Conservation (phyloP, 2,797 vertebrate genomes). For the Pipistrellus nathusii region DNA sequence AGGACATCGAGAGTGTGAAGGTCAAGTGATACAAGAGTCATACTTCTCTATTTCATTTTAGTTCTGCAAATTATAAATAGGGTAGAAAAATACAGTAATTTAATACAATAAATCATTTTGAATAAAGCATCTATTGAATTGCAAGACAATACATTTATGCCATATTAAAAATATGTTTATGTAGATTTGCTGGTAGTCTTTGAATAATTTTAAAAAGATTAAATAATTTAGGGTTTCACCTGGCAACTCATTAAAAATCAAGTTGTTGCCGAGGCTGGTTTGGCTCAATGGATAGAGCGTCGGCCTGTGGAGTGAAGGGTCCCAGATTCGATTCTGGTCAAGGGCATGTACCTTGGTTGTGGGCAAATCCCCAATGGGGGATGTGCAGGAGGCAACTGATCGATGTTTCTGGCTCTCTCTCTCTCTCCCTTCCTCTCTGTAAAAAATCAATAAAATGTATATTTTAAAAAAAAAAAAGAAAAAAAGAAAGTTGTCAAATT, state of each 20-base stretch:
- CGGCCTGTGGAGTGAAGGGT: no score
- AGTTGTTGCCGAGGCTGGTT: background rate
- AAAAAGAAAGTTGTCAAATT: background rate
- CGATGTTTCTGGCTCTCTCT: no score
- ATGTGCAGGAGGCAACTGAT: no score
- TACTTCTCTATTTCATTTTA: background rate
- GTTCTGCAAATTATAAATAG: constrained; percentile 41
- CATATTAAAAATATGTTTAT: constrained; percentile 27
- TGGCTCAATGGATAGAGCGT: no score
- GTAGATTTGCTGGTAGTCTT: background rate
- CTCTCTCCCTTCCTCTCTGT: no score
- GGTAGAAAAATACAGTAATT: background rate
- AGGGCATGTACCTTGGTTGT: no score
- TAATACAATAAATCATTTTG: constrained; percentile 16
- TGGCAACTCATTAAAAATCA: background rate
- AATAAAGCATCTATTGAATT: constrained; percentile 41
- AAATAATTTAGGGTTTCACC: background rate
- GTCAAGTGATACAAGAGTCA: background rate
- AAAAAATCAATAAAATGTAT: no score
- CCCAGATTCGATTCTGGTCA: no score
- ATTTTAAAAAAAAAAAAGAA: no score
- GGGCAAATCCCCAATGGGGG: no score
- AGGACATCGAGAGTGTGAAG: background rate
- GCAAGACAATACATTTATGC: background rate
- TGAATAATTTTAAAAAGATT: constrained; percentile 10